phyloP scores from a whole-genome alignment of 2,888 invertebrate genomes.

The Ornithoptera priamus region DNA sequence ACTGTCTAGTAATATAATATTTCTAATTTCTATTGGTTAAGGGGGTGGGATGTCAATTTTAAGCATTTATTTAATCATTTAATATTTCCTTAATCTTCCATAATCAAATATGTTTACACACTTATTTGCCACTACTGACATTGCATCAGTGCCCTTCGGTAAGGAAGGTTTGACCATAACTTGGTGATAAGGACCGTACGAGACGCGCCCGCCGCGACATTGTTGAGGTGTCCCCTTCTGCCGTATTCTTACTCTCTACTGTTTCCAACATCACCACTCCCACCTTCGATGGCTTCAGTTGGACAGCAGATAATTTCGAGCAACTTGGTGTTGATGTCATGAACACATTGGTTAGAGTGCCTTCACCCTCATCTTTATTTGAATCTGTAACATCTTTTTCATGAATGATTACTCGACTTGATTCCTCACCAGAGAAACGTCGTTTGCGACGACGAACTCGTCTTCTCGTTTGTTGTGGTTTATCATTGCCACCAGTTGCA shows the following conservation, averaged over 20 bases:
- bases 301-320: not conserved
- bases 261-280: not conserved
- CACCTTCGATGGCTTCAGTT: not conserved
- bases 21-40: not conserved
- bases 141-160: no score
- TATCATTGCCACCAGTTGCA: not conserved
- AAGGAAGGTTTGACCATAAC: not conserved
- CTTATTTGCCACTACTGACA: no score
- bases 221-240: not conserved
- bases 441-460: slow-evolving; percentile 11
- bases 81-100: not conserved
- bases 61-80: not conserved
- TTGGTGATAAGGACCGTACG: slow-evolving; percentile 13
- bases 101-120: not conserved
- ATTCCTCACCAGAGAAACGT: not conserved
- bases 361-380: not conserved
- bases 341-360: not conserved
- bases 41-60: no score
- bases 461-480: slow-evolving; percentile 6
- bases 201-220: slow-evolving; percentile 2
- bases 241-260: not conserved
- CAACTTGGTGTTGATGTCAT: not conserved
- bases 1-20: not conserved
- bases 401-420: not conserved
- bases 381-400: not conserved